Evolutionary conservation across 2,888 invertebrate genomes (phyloP).

Genomic region (Blera fallax): DNA sequence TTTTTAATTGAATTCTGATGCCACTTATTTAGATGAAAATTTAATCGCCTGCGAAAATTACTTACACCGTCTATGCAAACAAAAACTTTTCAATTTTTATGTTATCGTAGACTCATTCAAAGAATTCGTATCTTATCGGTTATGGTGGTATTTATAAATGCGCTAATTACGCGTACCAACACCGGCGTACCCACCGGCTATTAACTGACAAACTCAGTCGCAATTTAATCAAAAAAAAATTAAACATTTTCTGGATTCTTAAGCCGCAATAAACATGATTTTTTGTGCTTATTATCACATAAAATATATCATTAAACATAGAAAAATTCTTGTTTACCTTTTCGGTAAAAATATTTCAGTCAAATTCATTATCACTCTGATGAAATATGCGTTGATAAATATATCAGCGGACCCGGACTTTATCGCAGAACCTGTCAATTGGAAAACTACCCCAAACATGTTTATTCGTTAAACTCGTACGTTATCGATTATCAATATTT

Average conservation of each 20-base stretch:
- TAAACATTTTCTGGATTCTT: not conserved
- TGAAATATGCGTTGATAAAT: not conserved
- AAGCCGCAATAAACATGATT: not conserved
- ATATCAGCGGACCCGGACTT: not conserved
- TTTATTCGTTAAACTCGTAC: not conserved
- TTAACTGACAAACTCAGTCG: not conserved
- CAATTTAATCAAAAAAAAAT: not conserved
- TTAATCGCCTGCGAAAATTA: not conserved
- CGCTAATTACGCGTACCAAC: not conserved
- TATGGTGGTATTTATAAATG: not conserved
- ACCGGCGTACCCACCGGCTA: not conserved
- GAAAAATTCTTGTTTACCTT: not conserved
- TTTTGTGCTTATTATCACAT: not conserved
- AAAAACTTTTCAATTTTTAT: not conserved
- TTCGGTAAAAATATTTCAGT: not conserved
- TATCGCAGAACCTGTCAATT: constrained; percentile 16
- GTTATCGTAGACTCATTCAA: not conserved
- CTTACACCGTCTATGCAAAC: not conserved
- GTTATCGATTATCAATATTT: constrained; percentile 24
- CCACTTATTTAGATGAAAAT: not conserved
- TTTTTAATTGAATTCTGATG: not conserved
- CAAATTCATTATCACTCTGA: not conserved
- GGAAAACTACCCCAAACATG: constrained; percentile 32
- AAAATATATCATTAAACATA: not conserved
- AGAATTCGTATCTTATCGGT: constrained; percentile 22